Base-by-base conservation (phyloP, 1,140 invertebrate genomes). In the Atta cephalotes region DNA sequence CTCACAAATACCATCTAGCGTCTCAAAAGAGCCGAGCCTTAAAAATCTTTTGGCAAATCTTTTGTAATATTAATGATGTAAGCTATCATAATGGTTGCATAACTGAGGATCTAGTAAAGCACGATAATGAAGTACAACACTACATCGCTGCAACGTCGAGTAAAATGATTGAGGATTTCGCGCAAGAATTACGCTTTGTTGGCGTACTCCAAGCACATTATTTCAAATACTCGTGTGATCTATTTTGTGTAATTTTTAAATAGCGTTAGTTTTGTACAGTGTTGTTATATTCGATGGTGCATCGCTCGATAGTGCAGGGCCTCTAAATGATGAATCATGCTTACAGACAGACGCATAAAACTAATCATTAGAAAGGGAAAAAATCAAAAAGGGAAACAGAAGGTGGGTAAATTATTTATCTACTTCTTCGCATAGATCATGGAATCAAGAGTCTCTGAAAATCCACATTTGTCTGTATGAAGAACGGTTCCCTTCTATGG, bases 401-500 rank as follows among this genome's bases (percentile, higher is more conserved):
- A 49, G 9, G 10, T 3, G 25, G 18, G 25, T 9, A 10, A 39
- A 66, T 45, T 53, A 39, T 39, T n/a, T 45, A 45, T 25, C 10
- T 14, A 35, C 28, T 10, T 82, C 76, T 25, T 35, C n/a, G 12
- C 63, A 51, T 28, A 12, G 14, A 86, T 49, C 21, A 28, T 21
- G 2, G 16, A 12, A 35, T 63, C 49, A 35, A 39, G 56, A 53
- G 10, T 21, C 72, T 35, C 39, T n/a, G 14, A 12, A 12, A n/a
- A 39, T 49, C 21, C 14, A 21, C 66, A n/a, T 70, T 68, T 25
- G 66, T 49, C 21, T 49, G 66, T 49, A 49, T 16, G n/a, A 85
- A n/a, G 70, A 76, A 76, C 70, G 88, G 85, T 88, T 88, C 70
- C 80, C 77, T 77, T 70, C 66, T 39, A 70, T 21, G 39, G 49